A percentile compares a stretch with the other conserved stretches of the same genome.
Conservation (phyloP, 2,113 vertebrate genomes). For the Anhinga rufa region DNA sequence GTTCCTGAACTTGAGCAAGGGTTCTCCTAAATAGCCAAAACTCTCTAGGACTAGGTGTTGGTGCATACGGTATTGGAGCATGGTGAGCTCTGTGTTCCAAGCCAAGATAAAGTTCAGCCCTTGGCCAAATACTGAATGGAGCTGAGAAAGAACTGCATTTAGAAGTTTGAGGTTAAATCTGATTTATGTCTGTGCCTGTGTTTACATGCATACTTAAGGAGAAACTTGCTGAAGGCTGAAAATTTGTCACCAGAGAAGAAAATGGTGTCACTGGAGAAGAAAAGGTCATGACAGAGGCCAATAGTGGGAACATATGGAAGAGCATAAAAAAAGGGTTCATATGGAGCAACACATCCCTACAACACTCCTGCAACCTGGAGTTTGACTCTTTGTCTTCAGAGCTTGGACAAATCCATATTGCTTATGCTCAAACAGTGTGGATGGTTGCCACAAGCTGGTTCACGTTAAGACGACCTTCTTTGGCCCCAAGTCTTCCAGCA, state of each 20-base stretch:
- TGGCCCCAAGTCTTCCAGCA: background rate
- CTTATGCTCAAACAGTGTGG: too few species aligned
- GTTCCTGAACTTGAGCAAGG: background rate
- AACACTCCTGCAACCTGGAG: background rate
- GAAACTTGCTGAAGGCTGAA: background rate
- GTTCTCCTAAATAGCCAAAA: background rate
- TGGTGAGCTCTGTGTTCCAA: background rate
- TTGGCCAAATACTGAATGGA: background rate
- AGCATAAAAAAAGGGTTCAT: background rate
- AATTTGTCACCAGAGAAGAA: background rate
- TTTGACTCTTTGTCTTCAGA: background rate
- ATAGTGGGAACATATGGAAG: accelerated
- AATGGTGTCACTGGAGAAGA: background rate
- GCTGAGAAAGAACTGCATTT: background rate
- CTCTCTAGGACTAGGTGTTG: background rate
- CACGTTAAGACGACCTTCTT: background rate
- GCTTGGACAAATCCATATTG: background rate
- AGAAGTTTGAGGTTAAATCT: background rate
- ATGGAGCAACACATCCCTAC: background rate
- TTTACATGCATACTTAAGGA: background rate
- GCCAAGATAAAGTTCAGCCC: background rate
- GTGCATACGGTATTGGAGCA: background rate
- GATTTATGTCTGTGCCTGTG: background rate
- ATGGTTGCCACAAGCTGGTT: background rate
- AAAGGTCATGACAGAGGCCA: background rate